These are phyloP conservation scores for Sus scrofa DNA, from an alignment of 2,113 vertebrate genomes.

Conservation along the genomic window T2T-Sscrofa CM000816.6:107807501-107808000, in stretches of 20 bases:
- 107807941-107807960: constrained; percentile 63
- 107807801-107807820: constrained; percentile 12
- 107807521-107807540: no score
- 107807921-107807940: constrained; percentile 24
- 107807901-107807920: background rate
- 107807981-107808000: background rate
- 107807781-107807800: constrained; percentile 39
- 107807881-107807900: constrained; percentile 22
- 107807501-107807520: no score
- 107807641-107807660: no score
- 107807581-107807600: no score
- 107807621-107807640: no score
- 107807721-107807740: background rate
- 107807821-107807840: constrained; percentile 63
- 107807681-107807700: no score
- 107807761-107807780: constrained; percentile 12
- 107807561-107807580: no score
- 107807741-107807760: constrained; percentile 47
- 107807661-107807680: no score
- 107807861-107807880: constrained; percentile 33
- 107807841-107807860: constrained; percentile 46
- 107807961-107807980: constrained; percentile 7
- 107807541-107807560: no score
- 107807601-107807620: no score
- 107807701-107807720: no score